Conservation (phyloP, 1,140 invertebrate genomes). For the Drosophila ficusphila region DNA sequence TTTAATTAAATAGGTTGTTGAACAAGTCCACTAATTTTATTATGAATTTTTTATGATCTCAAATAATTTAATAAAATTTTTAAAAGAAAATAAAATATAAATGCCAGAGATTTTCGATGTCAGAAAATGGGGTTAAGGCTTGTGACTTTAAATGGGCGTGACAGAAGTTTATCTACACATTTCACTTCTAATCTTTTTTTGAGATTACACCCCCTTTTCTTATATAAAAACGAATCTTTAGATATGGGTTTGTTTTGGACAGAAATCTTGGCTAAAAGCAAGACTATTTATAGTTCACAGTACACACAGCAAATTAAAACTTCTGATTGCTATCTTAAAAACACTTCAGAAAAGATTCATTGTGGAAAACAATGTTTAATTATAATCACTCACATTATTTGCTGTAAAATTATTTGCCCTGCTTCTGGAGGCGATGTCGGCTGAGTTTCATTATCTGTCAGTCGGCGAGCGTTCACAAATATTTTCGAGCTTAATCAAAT, state of each 20-base stretch:
- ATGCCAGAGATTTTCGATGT: background rate
- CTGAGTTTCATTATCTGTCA: conserved; percentile 35
- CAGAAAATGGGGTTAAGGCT: background rate
- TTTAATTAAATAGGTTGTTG: too few relatives aligned
- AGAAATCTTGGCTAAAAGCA: too few relatives aligned
- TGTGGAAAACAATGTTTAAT: conserved; percentile 41
- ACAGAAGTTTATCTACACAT: background rate
- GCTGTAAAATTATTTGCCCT: conserved; percentile 29
- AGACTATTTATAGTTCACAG: background rate
- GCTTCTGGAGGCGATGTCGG: conserved; percentile 28
- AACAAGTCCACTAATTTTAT: too few relatives aligned
- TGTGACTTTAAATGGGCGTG: background rate
- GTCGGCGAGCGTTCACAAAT: conserved; percentile 55
- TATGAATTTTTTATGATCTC: too few relatives aligned
- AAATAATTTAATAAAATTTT: too few relatives aligned
- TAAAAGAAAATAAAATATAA: background rate
- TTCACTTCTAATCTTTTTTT: background rate
- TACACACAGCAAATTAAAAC: conserved; percentile 1
- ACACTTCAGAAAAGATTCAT: conserved; percentile 8
- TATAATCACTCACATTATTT: conserved; percentile 45
- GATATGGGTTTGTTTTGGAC: too few relatives aligned
- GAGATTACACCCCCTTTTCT: background rate
- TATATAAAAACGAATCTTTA: background rate
- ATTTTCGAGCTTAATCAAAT: conserved; percentile 81
- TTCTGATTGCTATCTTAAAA: conserved; percentile 4